phyloP scores from a whole-genome alignment of 2,888 invertebrate species.

The Maniola hyperantus region DNA sequence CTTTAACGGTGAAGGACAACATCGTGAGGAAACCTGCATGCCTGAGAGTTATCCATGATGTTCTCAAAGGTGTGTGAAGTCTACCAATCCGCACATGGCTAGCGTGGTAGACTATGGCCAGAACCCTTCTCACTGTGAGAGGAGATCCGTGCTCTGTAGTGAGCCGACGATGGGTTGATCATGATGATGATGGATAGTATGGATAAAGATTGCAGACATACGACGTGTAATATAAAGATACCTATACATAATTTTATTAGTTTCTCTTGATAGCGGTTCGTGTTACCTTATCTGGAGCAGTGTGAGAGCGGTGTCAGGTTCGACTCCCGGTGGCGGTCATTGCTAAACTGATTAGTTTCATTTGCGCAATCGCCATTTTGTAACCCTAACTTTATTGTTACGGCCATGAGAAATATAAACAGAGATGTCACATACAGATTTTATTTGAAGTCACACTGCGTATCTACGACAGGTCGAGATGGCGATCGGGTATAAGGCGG shows the following conservation, averaged over 20 bases:
- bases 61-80: too few relatives aligned
- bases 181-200: too few relatives aligned
- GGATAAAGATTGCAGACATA: background rate
- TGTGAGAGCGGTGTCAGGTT: slow-evolving; percentile 67
- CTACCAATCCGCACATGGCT: too few relatives aligned
- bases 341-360: slow-evolving; percentile 22
- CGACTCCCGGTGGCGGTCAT: slow-evolving; percentile 49
- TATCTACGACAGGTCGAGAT: too few relatives aligned
- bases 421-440: background rate
- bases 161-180: too few relatives aligned
- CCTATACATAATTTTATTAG: background rate
- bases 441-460: background rate
- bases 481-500: too few relatives aligned
- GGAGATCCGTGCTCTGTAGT: too few relatives aligned
- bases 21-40: too few relatives aligned
- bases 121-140: too few relatives aligned
- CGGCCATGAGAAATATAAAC: slow-evolving; percentile 12
- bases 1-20: too few relatives aligned
- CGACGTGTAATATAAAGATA: background rate
- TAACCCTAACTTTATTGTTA: slow-evolving; percentile 29
- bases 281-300: slow-evolving; percentile 49
- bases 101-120: too few relatives aligned
- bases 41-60: too few relatives aligned
- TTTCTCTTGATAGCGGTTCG: slow-evolving; percentile 37
- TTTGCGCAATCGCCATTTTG: slow-evolving; percentile 26